phyloP scores from a whole-genome alignment of 2,113 vertebrate genomes.

The Antechinus flavipes region DNA sequence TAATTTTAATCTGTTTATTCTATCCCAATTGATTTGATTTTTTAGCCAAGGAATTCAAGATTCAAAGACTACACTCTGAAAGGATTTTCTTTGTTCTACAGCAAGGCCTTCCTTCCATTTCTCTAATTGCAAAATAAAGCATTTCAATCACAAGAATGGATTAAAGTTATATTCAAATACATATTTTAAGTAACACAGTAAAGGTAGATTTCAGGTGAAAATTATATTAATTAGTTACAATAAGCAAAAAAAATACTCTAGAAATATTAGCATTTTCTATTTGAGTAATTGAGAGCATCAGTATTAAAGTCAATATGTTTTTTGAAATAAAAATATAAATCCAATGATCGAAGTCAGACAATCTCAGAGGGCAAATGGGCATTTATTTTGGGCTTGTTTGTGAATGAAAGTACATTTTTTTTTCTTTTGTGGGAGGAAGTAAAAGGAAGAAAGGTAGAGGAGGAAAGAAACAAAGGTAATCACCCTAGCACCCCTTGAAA shows the following conservation, averaged over 20 bases:
- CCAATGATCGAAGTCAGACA: not conserved
- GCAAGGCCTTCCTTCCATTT: constrained; percentile 5
- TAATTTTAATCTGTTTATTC: not conserved
- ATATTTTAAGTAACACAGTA: not conserved
- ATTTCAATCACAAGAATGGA: not conserved
- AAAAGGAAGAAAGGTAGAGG: not conserved
- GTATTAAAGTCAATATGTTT: not conserved
- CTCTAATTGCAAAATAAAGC: not conserved
- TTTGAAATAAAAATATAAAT: not conserved
- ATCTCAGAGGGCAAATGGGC: not conserved
- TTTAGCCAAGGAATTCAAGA: constrained; percentile 8
- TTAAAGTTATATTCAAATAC: not conserved
- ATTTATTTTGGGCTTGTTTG: not conserved
- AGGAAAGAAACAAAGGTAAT: not conserved
- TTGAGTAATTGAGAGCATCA: not conserved
- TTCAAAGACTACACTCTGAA: constrained; percentile 17
- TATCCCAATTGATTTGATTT: not conserved
- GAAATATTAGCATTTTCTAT: not conserved
- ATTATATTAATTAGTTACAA: not conserved
- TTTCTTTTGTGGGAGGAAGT: not conserved
- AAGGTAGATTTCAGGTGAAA: constrained; percentile 27
- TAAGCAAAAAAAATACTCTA: constrained; percentile 8
- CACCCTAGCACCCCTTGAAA: not conserved
- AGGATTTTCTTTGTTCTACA: constrained; percentile 13
- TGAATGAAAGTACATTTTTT: not conserved